A percentile compares a stretch with the other conserved stretches of the same genome.
These are phyloP conservation scores for Morpho achilles DNA, from an alignment of 2,888 invertebrate species.

Conservation along the genomic window DNA sequence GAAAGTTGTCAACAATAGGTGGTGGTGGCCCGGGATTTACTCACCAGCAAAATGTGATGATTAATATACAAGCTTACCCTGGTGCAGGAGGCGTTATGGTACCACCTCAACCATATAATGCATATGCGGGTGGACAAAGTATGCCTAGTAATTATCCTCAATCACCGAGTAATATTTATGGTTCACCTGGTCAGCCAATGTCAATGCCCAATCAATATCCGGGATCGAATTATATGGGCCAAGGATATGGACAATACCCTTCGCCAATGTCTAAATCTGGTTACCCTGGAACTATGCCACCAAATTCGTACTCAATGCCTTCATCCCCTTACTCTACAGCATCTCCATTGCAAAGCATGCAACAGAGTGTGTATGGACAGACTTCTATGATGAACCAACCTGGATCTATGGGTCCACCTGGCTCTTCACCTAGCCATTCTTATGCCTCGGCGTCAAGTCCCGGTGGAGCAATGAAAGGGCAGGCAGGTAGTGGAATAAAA, in stretches of 20 bases:
- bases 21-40: conserved; percentile 58
- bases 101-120: conserved; percentile 65
- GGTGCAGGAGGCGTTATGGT: conserved; percentile 71
- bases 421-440: conserved; percentile 41
- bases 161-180: conserved; percentile 59
- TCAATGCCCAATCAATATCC: conserved; percentile 38
- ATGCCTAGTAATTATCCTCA: conserved; percentile 60
- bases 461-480: conserved; percentile 53
- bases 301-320: conserved; percentile 46
- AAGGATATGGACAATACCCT: conserved; percentile 52
- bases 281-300: conserved; percentile 48
- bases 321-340: conserved; percentile 51
- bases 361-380: conserved; percentile 65
- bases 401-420: conserved; percentile 50
- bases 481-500: conserved; percentile 44
- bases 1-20: conserved; percentile 58
- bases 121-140: conserved; percentile 55
- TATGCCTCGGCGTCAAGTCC: conserved; percentile 56
- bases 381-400: conserved; percentile 38
- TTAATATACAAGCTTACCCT: conserved; percentile 82
- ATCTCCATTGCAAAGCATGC: conserved; percentile 69
- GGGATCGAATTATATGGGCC: conserved; percentile 50
- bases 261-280: conserved; percentile 51
- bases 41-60: conserved; percentile 82
- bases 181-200: conserved; percentile 36